A percentile compares a stretch with the other conserved stretches of the same genome.
phyloP scores from a whole-genome alignment of 1,140 invertebrate species.

The Drosophila bipectinata region DNA sequence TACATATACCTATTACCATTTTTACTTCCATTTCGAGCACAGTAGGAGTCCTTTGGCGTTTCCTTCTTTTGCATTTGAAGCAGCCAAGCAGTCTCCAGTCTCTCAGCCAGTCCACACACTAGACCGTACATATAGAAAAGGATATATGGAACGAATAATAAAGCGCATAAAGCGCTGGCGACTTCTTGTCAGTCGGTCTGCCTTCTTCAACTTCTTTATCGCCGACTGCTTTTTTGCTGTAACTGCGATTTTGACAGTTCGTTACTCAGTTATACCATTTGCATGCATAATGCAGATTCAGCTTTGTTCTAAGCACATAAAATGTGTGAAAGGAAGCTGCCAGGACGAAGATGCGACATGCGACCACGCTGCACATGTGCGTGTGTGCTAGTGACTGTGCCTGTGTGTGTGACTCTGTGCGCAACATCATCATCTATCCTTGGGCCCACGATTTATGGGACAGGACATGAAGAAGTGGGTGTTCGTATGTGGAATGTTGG shows the following conservation, averaged over 20 bases:
- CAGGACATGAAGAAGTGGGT: slow-evolving; percentile 23
- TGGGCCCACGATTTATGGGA: slow-evolving; percentile 61
- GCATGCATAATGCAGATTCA: slow-evolving; percentile 69
- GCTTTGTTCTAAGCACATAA: slow-evolving; percentile 57
- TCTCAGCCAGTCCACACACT: slow-evolving; percentile 45
- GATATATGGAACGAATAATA: slow-evolving; percentile 33
- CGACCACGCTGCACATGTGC: slow-evolving; percentile 32
- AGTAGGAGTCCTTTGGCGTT: slow-evolving; percentile 20
- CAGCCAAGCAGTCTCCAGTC: slow-evolving; percentile 52
- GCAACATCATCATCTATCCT: slow-evolving; percentile 40
- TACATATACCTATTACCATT: slow-evolving; percentile 28
- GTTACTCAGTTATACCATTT: slow-evolving; percentile 77
- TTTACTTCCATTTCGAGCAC: slow-evolving; percentile 23
- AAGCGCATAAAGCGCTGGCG: slow-evolving; percentile 68
- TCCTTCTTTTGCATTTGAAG: slow-evolving; percentile 1
- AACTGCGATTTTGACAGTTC: slow-evolving; percentile 81
- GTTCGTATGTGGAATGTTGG: slow-evolving; percentile 4
- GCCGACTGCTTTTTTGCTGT: slow-evolving; percentile 36
- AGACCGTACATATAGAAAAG: slow-evolving; percentile 2
- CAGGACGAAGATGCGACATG: slow-evolving; percentile 23
- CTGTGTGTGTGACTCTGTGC: slow-evolving; percentile 23
- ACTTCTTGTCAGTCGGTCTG: slow-evolving; percentile 47
- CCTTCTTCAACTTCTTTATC: slow-evolving; percentile 9
- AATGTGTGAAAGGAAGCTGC: slow-evolving; percentile 23
- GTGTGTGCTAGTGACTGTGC: slow-evolving; percentile 1